phyloP scores from a whole-genome alignment of 1,140 invertebrate species.

The Hestina assimilis region DNA sequence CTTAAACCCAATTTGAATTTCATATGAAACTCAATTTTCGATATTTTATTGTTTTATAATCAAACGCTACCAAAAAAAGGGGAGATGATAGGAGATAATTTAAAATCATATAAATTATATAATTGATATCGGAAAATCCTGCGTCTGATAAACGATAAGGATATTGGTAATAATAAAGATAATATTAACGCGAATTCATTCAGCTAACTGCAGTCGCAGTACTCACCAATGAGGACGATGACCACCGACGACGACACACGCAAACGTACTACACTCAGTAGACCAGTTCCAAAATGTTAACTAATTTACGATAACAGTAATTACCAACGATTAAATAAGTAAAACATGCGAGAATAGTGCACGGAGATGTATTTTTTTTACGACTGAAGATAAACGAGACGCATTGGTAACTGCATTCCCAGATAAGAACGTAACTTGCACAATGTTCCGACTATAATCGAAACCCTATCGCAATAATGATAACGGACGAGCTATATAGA shows the following conservation, averaged over 20 bases:
- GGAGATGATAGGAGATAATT: background rate
- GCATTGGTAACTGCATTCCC: conserved; percentile 56
- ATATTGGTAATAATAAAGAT: conserved; percentile 54
- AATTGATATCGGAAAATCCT: conserved; percentile 26
- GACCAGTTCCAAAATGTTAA: conserved; percentile 36
- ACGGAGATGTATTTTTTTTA: conserved; percentile 40
- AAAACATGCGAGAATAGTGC: conserved; percentile 14
- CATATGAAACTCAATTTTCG: background rate
- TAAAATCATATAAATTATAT: background rate
- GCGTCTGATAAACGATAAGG: conserved; percentile 32
- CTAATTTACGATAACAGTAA: conserved; percentile 40
- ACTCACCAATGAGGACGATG: conserved; percentile 67
- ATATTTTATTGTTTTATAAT: no score
- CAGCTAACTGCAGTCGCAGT: conserved; percentile 72
- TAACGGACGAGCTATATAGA: conserved; percentile 55
- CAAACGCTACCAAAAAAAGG: background rate
- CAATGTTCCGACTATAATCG: conserved; percentile 51
- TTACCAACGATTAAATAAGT: conserved; percentile 14
- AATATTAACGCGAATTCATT: conserved; percentile 70
- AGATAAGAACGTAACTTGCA: conserved; percentile 60
- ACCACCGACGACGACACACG: conserved; percentile 43
- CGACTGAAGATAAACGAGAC: conserved; percentile 45
- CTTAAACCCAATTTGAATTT: conserved; percentile 35
- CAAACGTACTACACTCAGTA: conserved; percentile 22
- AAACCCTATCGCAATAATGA: conserved; percentile 52